Percentiles rank a stretch among this genome's conserved stretches.
Evolutionary conservation across 2,888 invertebrate genomes (phyloP).

Genomic region (Agonopterix subpropinquella): DNA sequence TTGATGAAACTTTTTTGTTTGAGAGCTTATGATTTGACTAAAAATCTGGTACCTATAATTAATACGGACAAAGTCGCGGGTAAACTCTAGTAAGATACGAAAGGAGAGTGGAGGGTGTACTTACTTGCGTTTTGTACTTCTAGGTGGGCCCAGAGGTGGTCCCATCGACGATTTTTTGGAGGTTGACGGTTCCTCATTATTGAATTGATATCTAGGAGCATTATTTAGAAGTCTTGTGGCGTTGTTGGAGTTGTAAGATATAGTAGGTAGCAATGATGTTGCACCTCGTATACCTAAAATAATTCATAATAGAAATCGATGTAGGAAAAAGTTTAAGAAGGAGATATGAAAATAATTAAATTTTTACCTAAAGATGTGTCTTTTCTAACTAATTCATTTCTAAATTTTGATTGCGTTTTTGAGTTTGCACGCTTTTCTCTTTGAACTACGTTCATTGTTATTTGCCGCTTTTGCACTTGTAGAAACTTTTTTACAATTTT

Average conservation of each 20-base stretch:
- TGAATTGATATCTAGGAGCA: constrained; percentile 52
- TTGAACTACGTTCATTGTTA: constrained; percentile 56
- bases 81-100: no score
- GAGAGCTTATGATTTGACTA: no score
- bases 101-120: no score
- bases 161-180: constrained; percentile 48
- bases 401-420: constrained; percentile 28
- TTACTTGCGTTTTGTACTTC: constrained; percentile 51
- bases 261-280: constrained; percentile 27
- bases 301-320: no score
- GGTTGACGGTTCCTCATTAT: constrained; percentile 21
- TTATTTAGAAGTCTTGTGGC: constrained; percentile 25
- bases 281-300: constrained; percentile 46
- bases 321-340: no score
- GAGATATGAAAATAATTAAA: neutral
- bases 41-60: no score
- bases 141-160: constrained; percentile 47
- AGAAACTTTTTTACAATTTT: no score
- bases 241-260: constrained; percentile 23
- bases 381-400: constrained; percentile 47
- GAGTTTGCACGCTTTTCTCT: constrained; percentile 31
- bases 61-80: no score
- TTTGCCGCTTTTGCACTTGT: no score
- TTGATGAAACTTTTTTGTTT: no score
- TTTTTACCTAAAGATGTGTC: constrained; percentile 41